These are phyloP conservation scores for Candidula unifasciata DNA, from an alignment of 2,888 invertebrate genomes.

Conservation along the genomic window DNA sequence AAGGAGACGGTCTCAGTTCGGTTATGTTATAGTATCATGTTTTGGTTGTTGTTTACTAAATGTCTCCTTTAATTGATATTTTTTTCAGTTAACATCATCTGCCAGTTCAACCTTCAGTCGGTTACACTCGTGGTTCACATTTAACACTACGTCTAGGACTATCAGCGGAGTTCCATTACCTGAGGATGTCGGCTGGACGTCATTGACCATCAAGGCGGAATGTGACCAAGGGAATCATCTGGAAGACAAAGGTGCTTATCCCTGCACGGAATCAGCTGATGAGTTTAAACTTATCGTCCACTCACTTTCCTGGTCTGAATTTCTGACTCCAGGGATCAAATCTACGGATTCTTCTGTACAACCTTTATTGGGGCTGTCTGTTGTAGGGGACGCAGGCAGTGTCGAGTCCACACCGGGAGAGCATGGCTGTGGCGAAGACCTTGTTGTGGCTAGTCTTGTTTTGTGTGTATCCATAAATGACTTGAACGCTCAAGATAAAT, in stretches of 20 bases:
- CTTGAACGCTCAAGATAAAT: constrained; percentile 40
- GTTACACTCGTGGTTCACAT: constrained; percentile 52
- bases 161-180: constrained; percentile 50
- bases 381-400: not conserved
- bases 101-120: constrained; percentile 9
- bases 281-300: constrained; percentile 52
- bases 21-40: no score
- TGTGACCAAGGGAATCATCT: not conserved
- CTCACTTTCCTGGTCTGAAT: constrained; percentile 7
- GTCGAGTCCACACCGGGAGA: not conserved
- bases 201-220: constrained; percentile 26
- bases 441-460: constrained; percentile 52
- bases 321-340: not conserved
- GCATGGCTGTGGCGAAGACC: constrained; percentile 39
- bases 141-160: constrained; percentile 30
- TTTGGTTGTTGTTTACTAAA: no score
- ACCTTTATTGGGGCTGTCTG: not conserved
- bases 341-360: not conserved
- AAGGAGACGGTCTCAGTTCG: no score
- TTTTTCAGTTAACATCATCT: constrained; percentile 18
- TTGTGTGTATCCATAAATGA: constrained; percentile 51
- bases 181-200: constrained; percentile 40
- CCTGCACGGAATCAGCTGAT: constrained; percentile 38
- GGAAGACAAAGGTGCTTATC: not conserved
- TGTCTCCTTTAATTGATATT: not conserved